These are phyloP conservation scores for Choreutis nemorana DNA, from an alignment of 2,888 invertebrate genomes.

Conservation along the genomic window DNA sequence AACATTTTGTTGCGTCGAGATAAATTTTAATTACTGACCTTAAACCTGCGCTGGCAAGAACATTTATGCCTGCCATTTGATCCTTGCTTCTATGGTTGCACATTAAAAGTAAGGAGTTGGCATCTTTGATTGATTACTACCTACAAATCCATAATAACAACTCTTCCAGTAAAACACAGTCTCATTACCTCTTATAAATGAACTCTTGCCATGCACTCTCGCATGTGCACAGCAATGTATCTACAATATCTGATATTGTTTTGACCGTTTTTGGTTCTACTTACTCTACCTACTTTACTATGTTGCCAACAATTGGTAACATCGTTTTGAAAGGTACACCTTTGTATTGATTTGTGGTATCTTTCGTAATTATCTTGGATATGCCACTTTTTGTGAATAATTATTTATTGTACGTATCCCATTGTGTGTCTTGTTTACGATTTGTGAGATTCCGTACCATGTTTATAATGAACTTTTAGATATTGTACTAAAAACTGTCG, in stretches of 20 bases:
- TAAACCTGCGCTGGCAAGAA: conserved; percentile 21
- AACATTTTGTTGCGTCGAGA: conserved; percentile 29
- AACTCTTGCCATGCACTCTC: no score
- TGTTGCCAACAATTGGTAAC: conserved; percentile 31
- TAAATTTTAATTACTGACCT: conserved; percentile 41
- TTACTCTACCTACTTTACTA: conserved; percentile 19
- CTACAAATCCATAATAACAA: no score
- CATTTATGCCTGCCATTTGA: conserved; percentile 31
- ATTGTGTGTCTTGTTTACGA: conserved; percentile 19
- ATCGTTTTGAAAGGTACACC: conserved; percentile 20
- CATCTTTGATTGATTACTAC: conserved; percentile 14
- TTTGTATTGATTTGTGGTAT: conserved; percentile 46
- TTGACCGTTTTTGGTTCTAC: no score
- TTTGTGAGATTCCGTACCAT: conserved; percentile 34
- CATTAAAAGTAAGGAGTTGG: conserved; percentile 16
- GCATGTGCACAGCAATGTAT: no score
- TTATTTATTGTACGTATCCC: conserved; percentile 26
- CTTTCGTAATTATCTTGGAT: conserved; percentile 52
- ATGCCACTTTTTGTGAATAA: conserved; percentile 50
- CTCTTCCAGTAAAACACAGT: no score
- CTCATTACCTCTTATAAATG: no score
- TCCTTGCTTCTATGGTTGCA: conserved; percentile 26
- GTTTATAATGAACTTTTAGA: conserved; percentile 33
- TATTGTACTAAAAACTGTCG: not conserved
- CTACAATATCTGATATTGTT: no score